Evolutionary conservation across 1,140 invertebrate genomes (phyloP), one percentile per base, ranked within the genome.

Genomic region (Stratiolaelaps scimitus): DNA sequence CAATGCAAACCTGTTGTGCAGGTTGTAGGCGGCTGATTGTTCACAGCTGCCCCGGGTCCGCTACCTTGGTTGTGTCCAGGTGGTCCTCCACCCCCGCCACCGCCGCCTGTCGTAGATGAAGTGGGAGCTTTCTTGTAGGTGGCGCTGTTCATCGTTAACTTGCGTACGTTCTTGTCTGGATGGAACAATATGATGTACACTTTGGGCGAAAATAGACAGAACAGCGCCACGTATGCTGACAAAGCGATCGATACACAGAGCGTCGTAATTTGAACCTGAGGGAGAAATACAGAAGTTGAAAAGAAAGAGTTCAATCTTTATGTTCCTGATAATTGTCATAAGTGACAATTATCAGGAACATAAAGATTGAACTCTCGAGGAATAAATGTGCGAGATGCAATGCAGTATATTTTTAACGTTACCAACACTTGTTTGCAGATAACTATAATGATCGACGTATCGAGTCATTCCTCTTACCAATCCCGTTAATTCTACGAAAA

Each of bases 181-280:
- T 80, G 78, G 69, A 80, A 80, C 65, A 80, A 71, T 64, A 80
- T 81, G 65, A 81, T 79, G 70, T 78, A 80, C 29, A 80, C 72
- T 70, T 80, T 80, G 48, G 79, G 79, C 6, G 79, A 79, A 71
- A 80, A 80, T 20, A 80, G 75, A 69, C 79, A 80, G 26, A 78
- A 73, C 43, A 81, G 72, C 7, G 77, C 78, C 43, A 79, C 79
- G 45, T 77, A 78, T 47, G 79, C 79, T 28, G 76, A 78, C 70
- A 81, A 72, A 13, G 76, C 78, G 44, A 80, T 80, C 7, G 80
- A 77, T 44, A 81, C 76, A 68, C 79, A 81, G 65, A 80, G 69
- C 7, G 80, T 80, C 40, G 79, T 80, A 28, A 78, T 80, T 74
- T 80, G 79, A 43, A 81, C 75, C 78, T 80, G 71, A 30, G 72